These are phyloP conservation scores for Mirza zaza DNA, from an alignment of 2,113 vertebrate species.

Conservation along the genomic window DNA sequence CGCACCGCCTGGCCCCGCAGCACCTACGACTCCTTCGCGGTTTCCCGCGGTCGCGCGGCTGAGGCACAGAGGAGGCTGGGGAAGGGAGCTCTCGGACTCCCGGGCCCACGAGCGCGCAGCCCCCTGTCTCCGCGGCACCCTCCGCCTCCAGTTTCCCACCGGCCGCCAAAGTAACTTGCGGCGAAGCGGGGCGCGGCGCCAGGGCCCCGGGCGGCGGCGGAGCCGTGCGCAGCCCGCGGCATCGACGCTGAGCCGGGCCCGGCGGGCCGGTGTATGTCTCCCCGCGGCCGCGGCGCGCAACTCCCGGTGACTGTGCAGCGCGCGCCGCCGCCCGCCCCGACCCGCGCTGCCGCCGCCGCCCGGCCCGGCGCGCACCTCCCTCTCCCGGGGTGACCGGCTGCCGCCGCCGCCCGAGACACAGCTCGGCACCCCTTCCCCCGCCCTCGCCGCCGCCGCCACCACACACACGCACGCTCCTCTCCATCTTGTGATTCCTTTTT, in stretches of 20 bases:
- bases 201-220: conserved; percentile 47
- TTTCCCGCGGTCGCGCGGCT: not conserved
- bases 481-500: conserved; percentile 72
- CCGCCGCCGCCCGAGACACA: conserved; percentile 73
- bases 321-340: conserved; percentile 76
- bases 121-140: not conserved
- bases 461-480: conserved; percentile 65
- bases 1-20: conserved; percentile 5
- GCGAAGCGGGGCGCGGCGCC: conserved; percentile 50
- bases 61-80: not conserved
- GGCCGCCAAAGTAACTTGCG: conserved; percentile 76
- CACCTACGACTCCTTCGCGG: conserved; percentile 41
- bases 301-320: conserved; percentile 82
- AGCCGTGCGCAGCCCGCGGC: conserved; percentile 26
- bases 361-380: conserved; percentile 66
- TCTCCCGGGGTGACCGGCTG: conserved; percentile 78
- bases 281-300: conserved; percentile 73
- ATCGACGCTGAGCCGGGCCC: conserved; percentile 69
- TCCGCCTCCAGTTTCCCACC: conserved; percentile 54
- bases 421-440: conserved; percentile 63
- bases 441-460: conserved; percentile 27
- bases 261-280: conserved; percentile 81
- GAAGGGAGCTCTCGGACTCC: not conserved
- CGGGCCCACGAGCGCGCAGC: not conserved
- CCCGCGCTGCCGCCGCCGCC: conserved; percentile 67